Conservation (phyloP, 1,140 invertebrate genomes). For the Drosophila tani region DNA sequence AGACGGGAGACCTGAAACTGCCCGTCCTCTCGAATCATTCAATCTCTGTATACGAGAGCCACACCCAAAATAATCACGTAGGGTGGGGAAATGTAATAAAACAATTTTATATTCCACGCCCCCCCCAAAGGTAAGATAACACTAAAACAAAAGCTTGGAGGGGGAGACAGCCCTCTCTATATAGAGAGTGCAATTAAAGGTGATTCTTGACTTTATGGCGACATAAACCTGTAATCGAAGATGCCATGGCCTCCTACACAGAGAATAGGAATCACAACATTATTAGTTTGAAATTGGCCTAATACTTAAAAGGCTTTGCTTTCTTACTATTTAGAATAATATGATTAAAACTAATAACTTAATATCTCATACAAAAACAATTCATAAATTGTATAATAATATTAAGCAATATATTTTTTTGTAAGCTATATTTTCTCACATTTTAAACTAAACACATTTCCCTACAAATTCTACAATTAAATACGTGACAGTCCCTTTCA, state of each 20-base stretch:
- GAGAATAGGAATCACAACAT: conserved; percentile 3
- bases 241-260: neutral
- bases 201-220: conserved; percentile 57
- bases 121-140: conserved; percentile 52
- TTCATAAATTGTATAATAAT: too few relatives aligned
- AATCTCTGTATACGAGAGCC: conserved; percentile 48
- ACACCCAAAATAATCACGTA: conserved; percentile 47
- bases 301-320: neutral
- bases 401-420: too few relatives aligned
- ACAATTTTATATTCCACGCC: conserved; percentile 41
- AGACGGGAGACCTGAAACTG: conserved; percentile 5
- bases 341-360: neutral
- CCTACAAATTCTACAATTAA: too few relatives aligned
- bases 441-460: too few relatives aligned
- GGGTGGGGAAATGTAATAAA: conserved; percentile 41
- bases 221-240: conserved; percentile 64
- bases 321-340: neutral
- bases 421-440: too few relatives aligned
- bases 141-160: conserved; percentile 45
- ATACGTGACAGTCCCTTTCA: too few relatives aligned
- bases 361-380: too few relatives aligned
- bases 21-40: conserved; percentile 35
- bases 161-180: neutral
- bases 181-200: conserved; percentile 45
- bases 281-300: neutral